A percentile compares a stretch with the other conserved stretches of the same genome.
Evolutionary conservation across 2,888 invertebrate genomes (phyloP).

Genomic region (Cataglyphis livida): DNA sequence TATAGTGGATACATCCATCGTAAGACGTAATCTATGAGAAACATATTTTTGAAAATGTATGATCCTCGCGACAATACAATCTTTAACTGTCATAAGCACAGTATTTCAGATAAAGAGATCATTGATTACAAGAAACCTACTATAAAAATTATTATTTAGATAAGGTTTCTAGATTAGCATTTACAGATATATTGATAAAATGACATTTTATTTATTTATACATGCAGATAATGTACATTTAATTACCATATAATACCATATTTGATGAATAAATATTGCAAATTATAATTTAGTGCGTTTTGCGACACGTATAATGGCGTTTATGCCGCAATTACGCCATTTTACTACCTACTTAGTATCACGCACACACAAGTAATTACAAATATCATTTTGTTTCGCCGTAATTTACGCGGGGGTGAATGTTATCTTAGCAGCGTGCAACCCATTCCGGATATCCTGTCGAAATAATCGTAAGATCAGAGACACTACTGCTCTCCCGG

Average conservation of each 20-base stretch:
- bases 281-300: neutral
- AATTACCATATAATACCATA: neutral
- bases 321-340: slow-evolving; percentile 22
- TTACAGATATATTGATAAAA: neutral
- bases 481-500: slow-evolving; percentile 64
- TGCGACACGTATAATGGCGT: neutral
- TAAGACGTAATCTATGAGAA: neutral
- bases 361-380: slow-evolving; percentile 48
- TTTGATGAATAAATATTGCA: neutral
- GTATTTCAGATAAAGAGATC: neutral
- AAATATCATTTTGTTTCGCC: slow-evolving; percentile 45
- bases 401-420: slow-evolving; percentile 52
- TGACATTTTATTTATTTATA: neutral
- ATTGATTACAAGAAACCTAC: neutral
- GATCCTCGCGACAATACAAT: too few relatives aligned
- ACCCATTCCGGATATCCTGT: slow-evolving; percentile 81
- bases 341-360: slow-evolving; percentile 4
- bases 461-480: slow-evolving; percentile 80
- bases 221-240: neutral
- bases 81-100: neutral
- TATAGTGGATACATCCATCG: slow-evolving; percentile 16
- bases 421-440: slow-evolving; percentile 72
- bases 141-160: neutral
- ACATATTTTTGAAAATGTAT: slow-evolving; percentile 5
- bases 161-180: neutral